Conservation (phyloP, 2,888 invertebrate species). For the Gandaritis pyraliata region DNA sequence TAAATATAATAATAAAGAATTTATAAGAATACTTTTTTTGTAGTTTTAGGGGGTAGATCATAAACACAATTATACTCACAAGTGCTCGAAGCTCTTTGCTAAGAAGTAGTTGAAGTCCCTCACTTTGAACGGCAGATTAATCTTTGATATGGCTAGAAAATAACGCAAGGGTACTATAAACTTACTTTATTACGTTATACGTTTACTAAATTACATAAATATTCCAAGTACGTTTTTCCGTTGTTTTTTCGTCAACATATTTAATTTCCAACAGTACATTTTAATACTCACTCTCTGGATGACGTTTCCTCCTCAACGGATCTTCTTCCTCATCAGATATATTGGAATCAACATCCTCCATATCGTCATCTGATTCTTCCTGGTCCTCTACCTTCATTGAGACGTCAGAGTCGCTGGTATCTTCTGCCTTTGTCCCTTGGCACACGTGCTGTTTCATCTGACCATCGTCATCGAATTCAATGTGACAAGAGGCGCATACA, state of each 20-base stretch:
- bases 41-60: background rate
- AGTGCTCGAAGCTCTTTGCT: constrained; percentile 54
- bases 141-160: constrained; percentile 44
- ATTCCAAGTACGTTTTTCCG: no score
- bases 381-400: constrained; percentile 48
- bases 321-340: constrained; percentile 56
- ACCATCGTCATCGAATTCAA: constrained; percentile 34
- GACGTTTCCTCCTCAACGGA: constrained; percentile 35
- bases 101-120: constrained; percentile 52
- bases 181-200: no score
- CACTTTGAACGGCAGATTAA: constrained; percentile 56
- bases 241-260: no score
- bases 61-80: constrained; percentile 56
- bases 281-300: constrained; percentile 43
- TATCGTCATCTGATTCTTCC: constrained; percentile 43
- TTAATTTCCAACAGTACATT: background rate
- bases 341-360: constrained; percentile 56
- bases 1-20: no score
- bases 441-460: constrained; percentile 45
- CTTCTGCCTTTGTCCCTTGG: constrained; percentile 18
- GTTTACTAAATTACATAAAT: no score
- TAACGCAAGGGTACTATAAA: background rate
- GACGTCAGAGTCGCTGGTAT: constrained; percentile 54
- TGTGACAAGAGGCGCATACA: constrained; percentile 30
- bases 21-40: constrained; percentile 49